Evolutionary conservation across 2,113 vertebrate species (phyloP).

Genomic region (Zosterops lateralis): DNA sequence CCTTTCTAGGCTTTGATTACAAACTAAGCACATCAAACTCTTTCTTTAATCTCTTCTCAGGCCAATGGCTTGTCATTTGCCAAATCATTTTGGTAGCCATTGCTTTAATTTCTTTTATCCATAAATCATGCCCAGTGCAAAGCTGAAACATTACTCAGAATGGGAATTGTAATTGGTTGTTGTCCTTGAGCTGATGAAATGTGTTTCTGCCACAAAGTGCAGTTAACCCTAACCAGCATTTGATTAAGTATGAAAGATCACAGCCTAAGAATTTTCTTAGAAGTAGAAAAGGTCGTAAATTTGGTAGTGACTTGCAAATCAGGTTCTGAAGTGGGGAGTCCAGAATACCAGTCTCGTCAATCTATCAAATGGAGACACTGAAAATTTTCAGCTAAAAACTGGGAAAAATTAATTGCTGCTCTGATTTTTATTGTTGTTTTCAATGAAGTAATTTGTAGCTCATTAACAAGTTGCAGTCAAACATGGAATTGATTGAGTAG

Average conservation of each 20-base stretch:
- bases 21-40: neutral
- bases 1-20: neutral
- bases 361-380: neutral
- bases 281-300: neutral
- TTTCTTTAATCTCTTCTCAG: neutral
- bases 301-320: neutral
- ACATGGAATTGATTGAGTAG: neutral
- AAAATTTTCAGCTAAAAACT: neutral
- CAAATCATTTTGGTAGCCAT: neutral
- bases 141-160: neutral
- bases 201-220: neutral
- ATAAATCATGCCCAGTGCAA: neutral
- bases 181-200: neutral
- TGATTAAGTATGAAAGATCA: neutral
- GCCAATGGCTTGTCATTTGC: neutral
- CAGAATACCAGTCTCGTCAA: rapidly evolving
- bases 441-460: neutral
- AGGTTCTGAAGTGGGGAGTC: neutral
- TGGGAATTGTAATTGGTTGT: neutral
- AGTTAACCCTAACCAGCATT: neutral
- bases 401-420: neutral
- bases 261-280: neutral
- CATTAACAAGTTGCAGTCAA: neutral
- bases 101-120: neutral
- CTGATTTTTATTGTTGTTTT: neutral